phyloP scores from a whole-genome alignment of 1,140 invertebrate species.

The Polypedilum pembai region DNA sequence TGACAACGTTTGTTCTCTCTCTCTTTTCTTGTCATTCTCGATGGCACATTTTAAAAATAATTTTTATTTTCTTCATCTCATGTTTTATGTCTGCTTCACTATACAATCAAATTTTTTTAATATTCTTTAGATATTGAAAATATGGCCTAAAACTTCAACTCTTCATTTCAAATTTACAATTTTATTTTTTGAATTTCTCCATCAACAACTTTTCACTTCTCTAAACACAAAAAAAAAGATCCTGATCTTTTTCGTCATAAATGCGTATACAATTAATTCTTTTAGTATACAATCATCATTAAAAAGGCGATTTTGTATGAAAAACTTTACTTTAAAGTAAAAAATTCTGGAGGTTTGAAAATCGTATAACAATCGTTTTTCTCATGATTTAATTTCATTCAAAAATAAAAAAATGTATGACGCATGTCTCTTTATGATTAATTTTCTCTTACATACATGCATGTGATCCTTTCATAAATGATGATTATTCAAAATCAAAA shows the following conservation, averaged over 20 bases:
- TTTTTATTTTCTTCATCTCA: too few species aligned
- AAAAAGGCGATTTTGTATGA: background rate
- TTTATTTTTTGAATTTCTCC: background rate
- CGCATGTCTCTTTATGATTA: background rate
- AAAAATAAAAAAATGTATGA: too few species aligned
- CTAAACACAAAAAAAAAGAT: background rate
- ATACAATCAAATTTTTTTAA: background rate
- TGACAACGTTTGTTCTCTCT: background rate
- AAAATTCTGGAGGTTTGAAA: too few species aligned
- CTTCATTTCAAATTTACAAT: background rate
- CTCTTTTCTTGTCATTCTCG: constrained; percentile 10
- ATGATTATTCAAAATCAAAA: constrained; percentile 1
- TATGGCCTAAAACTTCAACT: background rate
- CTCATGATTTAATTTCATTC: too few species aligned
- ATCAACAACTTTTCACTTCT: background rate
- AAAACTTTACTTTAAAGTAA: too few species aligned
- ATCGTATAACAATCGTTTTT: too few species aligned
- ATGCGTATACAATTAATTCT: background rate
- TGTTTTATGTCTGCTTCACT: background rate
- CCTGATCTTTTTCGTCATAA: background rate
- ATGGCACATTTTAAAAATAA: constrained; percentile 1
- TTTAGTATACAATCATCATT: background rate
- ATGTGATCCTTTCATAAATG: background rate
- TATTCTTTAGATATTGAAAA: background rate
- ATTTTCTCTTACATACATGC: background rate